Conservation (phyloP, 1,140 invertebrate genomes). For the Protaetia brevitarsis region DNA sequence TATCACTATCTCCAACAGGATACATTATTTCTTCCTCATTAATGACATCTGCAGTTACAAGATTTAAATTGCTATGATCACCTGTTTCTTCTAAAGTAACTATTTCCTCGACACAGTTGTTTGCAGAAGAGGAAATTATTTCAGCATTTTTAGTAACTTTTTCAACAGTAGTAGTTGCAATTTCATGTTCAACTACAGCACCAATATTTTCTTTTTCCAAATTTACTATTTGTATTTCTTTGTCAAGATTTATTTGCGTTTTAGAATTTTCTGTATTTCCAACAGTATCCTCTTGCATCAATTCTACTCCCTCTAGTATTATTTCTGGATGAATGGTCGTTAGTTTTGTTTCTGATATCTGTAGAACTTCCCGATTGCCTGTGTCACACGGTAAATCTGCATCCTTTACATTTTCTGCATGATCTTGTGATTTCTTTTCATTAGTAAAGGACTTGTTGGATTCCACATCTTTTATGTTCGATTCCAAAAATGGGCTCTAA, state of each 20-base stretch:
- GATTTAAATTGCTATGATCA: not conserved
- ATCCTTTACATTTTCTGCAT: not conserved
- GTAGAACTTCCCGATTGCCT: not conserved
- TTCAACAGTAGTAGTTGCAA: not conserved
- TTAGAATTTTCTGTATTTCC: not conserved
- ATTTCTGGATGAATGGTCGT: not conserved
- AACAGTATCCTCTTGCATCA: not conserved
- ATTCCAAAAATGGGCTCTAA: not conserved
- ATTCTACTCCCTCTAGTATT: not conserved
- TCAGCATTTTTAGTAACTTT: not conserved
- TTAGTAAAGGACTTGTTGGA: not conserved
- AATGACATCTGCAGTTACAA: not conserved
- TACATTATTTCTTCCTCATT: not conserved
- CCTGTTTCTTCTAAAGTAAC: not conserved
- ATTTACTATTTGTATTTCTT: not conserved
- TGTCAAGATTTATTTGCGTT: not conserved
- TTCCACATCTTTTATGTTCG: not conserved
- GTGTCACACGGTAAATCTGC: not conserved
- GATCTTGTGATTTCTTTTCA: not conserved
- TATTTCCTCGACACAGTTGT: not conserved
- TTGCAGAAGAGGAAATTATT: not conserved
- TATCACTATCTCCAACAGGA: not conserved
- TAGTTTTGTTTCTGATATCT: not conserved
- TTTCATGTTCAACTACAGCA: not conserved
- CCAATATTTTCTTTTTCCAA: not conserved